A percentile compares a stretch with the other conserved stretches of the same genome.
phyloP scores from a whole-genome alignment of 2,888 invertebrate genomes.

The Tuberolachnus salignus region DNA sequence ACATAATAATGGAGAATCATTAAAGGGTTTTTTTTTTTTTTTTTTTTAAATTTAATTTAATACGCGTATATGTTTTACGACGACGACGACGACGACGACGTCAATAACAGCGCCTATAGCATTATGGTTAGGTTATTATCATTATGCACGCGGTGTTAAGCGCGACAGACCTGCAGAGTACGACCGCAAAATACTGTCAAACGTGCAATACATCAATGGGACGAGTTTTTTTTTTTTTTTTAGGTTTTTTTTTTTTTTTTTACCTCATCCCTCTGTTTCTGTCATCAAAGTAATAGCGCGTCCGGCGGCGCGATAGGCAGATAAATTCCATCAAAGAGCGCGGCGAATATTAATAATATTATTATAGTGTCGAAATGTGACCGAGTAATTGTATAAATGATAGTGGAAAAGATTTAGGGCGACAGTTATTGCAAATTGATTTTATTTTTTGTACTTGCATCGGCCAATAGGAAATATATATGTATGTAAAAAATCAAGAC shows the following conservation, averaged over 20 bases:
- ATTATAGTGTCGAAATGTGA: conserved; percentile 50
- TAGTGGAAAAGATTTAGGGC: conserved; percentile 48
- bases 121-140: conserved; percentile 7
- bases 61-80: background rate
- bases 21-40: background rate
- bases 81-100: too few species aligned
- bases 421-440: conserved; percentile 56
- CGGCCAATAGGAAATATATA: conserved; percentile 34
- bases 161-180: conserved; percentile 10
- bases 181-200: conserved; percentile 48
- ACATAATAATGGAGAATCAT: background rate
- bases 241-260: conserved; percentile 8
- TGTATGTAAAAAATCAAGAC: conserved; percentile 24
- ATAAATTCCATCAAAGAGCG: conserved; percentile 26
- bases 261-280: conserved; percentile 2
- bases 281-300: conserved; percentile 39
- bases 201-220: conserved; percentile 48
- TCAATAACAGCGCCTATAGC: too few species aligned
- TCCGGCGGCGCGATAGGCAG: background rate
- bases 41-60: background rate
- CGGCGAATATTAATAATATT: conserved; percentile 38
- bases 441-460: conserved; percentile 52
- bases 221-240: background rate
- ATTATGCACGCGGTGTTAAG: background rate
- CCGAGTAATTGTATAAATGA: conserved; percentile 53